phyloP scores from a whole-genome alignment of 2,113 vertebrate genomes.

The Mobula hypostoma region DNA sequence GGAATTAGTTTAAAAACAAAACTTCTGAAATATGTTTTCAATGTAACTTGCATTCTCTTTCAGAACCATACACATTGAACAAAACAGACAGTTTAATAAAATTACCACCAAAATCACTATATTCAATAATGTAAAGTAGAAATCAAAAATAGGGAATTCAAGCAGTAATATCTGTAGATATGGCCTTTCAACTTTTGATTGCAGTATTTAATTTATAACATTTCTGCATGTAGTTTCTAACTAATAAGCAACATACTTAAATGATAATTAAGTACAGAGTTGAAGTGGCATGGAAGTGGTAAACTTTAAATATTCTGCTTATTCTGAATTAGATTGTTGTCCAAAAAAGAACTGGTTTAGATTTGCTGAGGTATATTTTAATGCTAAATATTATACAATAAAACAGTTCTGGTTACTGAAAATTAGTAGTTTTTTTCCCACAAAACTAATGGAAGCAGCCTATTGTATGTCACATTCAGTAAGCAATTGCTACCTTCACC shows the following conservation, averaged over 20 bases:
- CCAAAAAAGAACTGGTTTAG: background rate
- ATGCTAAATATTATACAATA: background rate
- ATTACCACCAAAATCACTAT: background rate
- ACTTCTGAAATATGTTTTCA: conserved; percentile 17
- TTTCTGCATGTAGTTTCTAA: background rate
- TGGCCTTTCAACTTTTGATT: background rate
- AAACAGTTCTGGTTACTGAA: background rate
- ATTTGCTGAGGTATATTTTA: background rate
- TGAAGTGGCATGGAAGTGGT: background rate
- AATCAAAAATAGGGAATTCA: background rate
- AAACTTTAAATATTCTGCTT: background rate
- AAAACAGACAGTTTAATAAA: background rate
- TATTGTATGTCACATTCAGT: background rate
- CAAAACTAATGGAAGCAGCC: background rate
- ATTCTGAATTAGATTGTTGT: background rate
- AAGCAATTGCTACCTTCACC: background rate
- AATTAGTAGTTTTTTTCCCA: background rate
- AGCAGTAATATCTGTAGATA: background rate
- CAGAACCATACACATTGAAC: background rate
- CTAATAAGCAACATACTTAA: background rate
- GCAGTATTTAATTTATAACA: background rate
- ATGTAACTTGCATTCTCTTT: conserved; percentile 20
- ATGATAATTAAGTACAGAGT: background rate
- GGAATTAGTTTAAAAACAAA: conserved; percentile 14
- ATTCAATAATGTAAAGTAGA: background rate